Evolutionary conservation across 2,113 vertebrate genomes (phyloP), one percentile per base, ranked within the genome.

Genomic region (Rutilus rutilus): DNA sequence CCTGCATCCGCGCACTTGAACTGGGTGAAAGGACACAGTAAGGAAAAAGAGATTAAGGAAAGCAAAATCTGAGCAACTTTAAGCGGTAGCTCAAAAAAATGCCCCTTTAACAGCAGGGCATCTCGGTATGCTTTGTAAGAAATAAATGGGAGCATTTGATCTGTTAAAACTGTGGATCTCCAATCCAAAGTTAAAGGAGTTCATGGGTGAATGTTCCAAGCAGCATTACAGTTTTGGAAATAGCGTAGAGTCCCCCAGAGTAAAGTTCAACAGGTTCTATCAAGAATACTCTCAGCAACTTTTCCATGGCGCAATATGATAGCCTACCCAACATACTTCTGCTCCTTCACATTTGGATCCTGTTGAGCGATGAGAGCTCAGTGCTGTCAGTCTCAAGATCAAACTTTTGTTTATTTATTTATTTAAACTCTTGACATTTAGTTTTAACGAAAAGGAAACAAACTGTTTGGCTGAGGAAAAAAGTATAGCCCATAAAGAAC

Each of bases 311-410:
- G 92, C 94, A 94, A 94, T 92, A 84, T 87, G 89, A 94, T 93
- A 93, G 83, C 50, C 78, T 62, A 6, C 52, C 78, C 93, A 89
- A 90, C 92, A 54, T 93, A 92, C 92, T 84, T 83, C 93, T 90
- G 89, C 82, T 89, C 86, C 93, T 93, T 94, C 91, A 95, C 50
- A 95, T 93, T 93, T 88, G 89, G 86, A 90, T 93, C 94, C 94
- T 94, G 95, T 94, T 93, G 94, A 92, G 94, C 93, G 89, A 90
- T 94, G 93, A 92, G 91, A 89, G 92, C 92, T 93, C 92, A 93
- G 92, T 89, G 92, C 93, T 93, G 94, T 93, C 93, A 94, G 91
- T 93, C 93, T 94, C 59, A 93, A 94, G 92, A 91, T 91, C 89
- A 90, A 88, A 93, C 90, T 90, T 78, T 59, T 89, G 89, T 90